Evolutionary conservation across 2,797 vertebrate genomes (phyloP).

Genomic region (Epinephelus awoara): DNA sequence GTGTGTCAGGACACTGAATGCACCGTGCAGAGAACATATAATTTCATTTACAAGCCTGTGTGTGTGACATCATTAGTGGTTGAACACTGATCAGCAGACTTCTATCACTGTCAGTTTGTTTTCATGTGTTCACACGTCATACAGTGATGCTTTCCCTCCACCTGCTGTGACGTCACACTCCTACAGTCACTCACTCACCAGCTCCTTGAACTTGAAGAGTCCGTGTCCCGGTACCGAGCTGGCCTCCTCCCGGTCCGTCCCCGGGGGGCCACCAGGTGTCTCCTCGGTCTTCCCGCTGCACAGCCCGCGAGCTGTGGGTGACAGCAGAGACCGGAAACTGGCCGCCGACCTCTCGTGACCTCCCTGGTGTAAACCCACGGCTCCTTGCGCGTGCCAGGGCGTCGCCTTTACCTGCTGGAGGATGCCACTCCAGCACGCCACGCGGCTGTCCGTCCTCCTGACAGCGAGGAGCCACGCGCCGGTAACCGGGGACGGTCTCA

Average conservation of each 20-base stretch:
- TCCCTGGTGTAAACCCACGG: conserved; percentile 16
- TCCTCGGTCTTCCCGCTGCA: conserved; percentile 55
- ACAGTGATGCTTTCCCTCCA: no score
- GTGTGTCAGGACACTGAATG: no score
- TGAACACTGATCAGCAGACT: no score
- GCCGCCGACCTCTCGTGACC: conserved; percentile 43
- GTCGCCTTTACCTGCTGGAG: not conserved
- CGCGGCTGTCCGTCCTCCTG: conserved; percentile 7
- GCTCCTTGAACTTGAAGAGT: conserved; percentile 86
- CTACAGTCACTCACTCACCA: conserved; percentile 75
- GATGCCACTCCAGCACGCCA: conserved; percentile 21
- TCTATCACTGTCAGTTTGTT: no score
- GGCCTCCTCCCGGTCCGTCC: conserved; percentile 14
- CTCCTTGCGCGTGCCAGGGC: not conserved
- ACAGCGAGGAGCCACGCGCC: not conserved
- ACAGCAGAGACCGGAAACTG: conserved; percentile 15
- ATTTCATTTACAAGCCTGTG: no score
- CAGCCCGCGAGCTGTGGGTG: conserved; percentile 44
- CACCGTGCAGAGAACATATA: no score
- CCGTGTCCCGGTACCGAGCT: conserved; percentile 69
- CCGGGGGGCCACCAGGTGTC: not conserved
- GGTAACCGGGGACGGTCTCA: not conserved
- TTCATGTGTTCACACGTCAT: no score
- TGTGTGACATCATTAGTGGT: no score
- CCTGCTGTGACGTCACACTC: no score